Base-by-base conservation (phyloP, 2,888 invertebrate species). In the Pachliopta kotzebuea region DNA sequence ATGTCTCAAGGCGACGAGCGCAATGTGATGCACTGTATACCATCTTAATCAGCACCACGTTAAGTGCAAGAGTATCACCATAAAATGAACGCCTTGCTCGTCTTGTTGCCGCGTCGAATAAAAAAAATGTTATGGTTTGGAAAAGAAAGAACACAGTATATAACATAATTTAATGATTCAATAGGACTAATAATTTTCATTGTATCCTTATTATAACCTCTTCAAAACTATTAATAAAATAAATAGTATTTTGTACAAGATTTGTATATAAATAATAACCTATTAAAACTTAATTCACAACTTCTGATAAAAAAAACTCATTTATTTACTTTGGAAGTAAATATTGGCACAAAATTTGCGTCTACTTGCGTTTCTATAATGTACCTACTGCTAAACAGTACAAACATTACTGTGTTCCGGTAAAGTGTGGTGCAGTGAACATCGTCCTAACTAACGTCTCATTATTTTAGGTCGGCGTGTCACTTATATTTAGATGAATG, bases 101-200 rank as follows among this genome's bases (percentile, higher is more conserved):
- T n/a, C n/a, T n/a, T n/a, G n/a, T n/a, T n/a, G n/a, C n/a, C n/a
- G n/a, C n/a, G n/a, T n/a, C n/a, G n/a, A n/a, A n/a, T n/a, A n/a
- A n/a, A n/a, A n/a, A n/a, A n/a, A n/a, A n/a, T n/a, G n/a, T n/a
- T n/a, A n/a, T n/a, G 6, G 26, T 26, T 26, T 26, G 26, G 4
- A 37, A 31, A 20, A n/a, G 49, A 57, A 42, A 53, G 14, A 63
- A 45, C 11, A 52, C 55, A 66, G 26, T 52, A 52, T 29, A 18
- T 54, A 54, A 65, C 26, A 61, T 64, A 62, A 62, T 59, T 66
- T 54, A 60, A 65, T 59, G 45, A 56, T 60, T 64, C 54, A 58
- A 61, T 58, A 61, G 31, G 61, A 61, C 53, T 61, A 61, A 65
- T 21, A 21, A 49, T 56, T 56, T 55, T 37, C 50, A 52, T 50